Evolutionary conservation across 2,888 invertebrate genomes (phyloP).

Genomic region (Pachydiplax longipennis): DNA sequence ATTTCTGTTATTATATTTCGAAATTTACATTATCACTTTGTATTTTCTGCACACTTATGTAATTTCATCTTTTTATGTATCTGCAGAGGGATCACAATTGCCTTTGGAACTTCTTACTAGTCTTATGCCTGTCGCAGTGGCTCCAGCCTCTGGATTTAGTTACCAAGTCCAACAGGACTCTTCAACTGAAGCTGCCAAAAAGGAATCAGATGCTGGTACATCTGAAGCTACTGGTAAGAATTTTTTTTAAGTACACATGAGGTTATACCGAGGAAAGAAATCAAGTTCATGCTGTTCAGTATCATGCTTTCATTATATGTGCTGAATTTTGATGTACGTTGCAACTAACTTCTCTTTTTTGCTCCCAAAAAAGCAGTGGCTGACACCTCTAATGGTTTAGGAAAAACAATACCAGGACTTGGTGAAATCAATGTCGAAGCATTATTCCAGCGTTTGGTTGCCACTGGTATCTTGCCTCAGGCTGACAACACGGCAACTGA

Average conservation of each 20-base stretch:
- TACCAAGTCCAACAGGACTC: constrained; percentile 63
- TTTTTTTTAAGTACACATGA: no score
- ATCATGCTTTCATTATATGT: no score
- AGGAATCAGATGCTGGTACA: constrained; percentile 45
- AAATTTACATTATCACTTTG: not conserved
- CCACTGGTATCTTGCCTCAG: constrained; percentile 76
- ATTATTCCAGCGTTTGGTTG: constrained; percentile 83
- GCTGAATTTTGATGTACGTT: no score
- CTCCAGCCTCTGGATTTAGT: constrained; percentile 64
- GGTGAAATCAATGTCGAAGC: constrained; percentile 74
- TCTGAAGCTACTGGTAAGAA: constrained; percentile 5
- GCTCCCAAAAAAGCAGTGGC: not conserved
- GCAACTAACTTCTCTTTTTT: not conserved
- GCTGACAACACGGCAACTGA: constrained; percentile 47
- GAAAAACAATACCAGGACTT: constrained; percentile 25
- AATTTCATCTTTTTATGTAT: constrained; percentile 47
- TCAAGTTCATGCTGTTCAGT: no score
- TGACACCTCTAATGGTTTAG: constrained; percentile 1
- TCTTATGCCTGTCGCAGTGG: constrained; percentile 69
- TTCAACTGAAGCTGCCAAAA: constrained; percentile 8
- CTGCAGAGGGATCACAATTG: constrained; percentile 51
- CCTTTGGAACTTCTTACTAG: constrained; percentile 71
- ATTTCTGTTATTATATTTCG: not conserved
- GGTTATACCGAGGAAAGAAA: no score
- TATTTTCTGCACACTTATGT: not conserved